A percentile compares a stretch with the other conserved stretches of the same genome.
Evolutionary conservation across 2,113 vertebrate species (phyloP).

Genomic region (Triplophysa siluroides): DNA sequence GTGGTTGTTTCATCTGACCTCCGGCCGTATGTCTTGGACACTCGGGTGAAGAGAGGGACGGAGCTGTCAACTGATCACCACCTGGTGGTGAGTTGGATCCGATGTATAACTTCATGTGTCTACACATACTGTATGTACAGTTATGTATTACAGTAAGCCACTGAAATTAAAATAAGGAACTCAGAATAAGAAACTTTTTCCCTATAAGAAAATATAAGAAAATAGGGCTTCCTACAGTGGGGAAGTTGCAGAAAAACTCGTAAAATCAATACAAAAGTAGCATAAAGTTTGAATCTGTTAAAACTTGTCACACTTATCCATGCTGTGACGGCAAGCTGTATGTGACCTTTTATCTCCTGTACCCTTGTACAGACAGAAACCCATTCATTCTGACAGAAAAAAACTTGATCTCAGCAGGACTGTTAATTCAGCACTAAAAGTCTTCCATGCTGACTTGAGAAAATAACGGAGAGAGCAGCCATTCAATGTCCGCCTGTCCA

Average conservation of each 20-base stretch:
- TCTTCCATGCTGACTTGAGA: constrained; percentile 13
- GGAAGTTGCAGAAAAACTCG: background rate
- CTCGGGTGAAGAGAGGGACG: no score
- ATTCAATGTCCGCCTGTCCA: constrained; percentile 3
- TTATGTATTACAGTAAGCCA: no score
- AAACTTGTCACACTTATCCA: constrained; percentile 16
- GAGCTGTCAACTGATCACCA: no score
- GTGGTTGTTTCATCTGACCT: no score
- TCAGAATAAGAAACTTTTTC: no score
- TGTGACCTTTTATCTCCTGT: background rate
- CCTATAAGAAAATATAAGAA: no score
- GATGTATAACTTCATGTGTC: no score
- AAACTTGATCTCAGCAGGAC: constrained; percentile 12
- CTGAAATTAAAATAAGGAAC: no score
- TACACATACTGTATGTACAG: no score
- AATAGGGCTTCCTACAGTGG: background rate
- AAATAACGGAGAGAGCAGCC: background rate
- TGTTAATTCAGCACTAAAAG: constrained; percentile 39
- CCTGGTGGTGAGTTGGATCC: no score
- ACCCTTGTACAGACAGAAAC: background rate
- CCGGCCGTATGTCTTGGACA: no score
- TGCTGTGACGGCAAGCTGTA: background rate
- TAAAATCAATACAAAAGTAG: background rate
- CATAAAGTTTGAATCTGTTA: background rate
- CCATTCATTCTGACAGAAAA: background rate